phyloP scores from a whole-genome alignment of 1,140 invertebrate genomes.

The Myzus persicae region DNA sequence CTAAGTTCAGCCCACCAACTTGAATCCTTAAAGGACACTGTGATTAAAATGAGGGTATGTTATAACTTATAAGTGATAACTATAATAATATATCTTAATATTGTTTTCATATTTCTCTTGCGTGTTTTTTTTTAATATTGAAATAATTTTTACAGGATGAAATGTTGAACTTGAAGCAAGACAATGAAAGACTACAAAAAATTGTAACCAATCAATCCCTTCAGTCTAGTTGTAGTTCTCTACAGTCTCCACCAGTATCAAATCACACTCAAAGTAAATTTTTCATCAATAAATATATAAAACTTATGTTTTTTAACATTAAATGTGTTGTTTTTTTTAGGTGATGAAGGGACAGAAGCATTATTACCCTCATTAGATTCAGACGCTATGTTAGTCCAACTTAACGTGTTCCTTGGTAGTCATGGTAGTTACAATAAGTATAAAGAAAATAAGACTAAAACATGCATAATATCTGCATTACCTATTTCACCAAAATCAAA shows the following conservation, averaged over 20 bases:
- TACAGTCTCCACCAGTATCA: conserved; percentile 65
- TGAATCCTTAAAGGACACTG: conserved; percentile 93
- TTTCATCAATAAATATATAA: neutral
- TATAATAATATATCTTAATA: neutral
- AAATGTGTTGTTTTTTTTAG: neutral
- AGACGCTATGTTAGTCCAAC: conserved; percentile 83
- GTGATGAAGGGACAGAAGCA: conserved; percentile 21
- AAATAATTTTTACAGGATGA: conserved; percentile 76
- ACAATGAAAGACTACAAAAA: conserved; percentile 92
- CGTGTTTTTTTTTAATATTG: neutral
- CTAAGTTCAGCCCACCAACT: conserved; percentile 95
- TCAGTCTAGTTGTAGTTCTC: conserved; percentile 80
- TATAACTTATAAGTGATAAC: neutral
- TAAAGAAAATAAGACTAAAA: conserved; percentile 71
- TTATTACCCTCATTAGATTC: conserved; percentile 56
- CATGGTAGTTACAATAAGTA: conserved; percentile 80
- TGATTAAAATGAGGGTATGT: conserved; percentile 92
- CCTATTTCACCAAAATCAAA: conserved; percentile 91
- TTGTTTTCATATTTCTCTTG: neutral
- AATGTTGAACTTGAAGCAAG: conserved; percentile 95
- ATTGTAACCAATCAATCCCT: conserved; percentile 83
- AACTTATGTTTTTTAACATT: neutral
- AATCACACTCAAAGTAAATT: conserved; percentile 50
- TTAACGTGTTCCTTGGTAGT: conserved; percentile 83
- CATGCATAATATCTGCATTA: conserved; percentile 82